Conservation (phyloP, 2,888 invertebrate genomes). For the Patella caerulea region DNA sequence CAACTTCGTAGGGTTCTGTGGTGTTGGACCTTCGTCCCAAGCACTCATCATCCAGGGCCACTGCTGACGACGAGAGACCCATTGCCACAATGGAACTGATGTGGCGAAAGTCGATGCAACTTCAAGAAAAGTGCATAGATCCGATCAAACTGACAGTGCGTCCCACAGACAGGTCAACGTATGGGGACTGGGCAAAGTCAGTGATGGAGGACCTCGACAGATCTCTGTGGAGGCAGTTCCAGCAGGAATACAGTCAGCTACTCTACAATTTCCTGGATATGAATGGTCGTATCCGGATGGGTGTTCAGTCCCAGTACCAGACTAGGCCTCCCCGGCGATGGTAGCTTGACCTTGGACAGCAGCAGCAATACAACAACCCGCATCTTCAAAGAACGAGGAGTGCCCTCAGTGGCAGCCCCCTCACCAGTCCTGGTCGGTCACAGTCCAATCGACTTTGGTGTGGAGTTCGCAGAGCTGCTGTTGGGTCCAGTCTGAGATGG, state of each 20-base stretch:
- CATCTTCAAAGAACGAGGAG: not conserved
- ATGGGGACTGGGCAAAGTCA: not conserved
- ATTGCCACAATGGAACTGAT: not conserved
- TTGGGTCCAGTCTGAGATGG: not conserved
- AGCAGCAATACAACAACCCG: slow-evolving; percentile 3
- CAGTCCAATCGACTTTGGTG: not conserved
- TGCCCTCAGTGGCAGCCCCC: slow-evolving; percentile 6
- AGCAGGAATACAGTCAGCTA: slow-evolving; percentile 23
- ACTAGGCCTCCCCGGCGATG: not conserved
- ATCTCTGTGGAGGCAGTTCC: slow-evolving; percentile 26
- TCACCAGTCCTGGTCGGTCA: slow-evolving; percentile 1
- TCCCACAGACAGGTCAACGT: too few species aligned
- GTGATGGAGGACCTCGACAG: not conserved
- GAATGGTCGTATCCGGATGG: slow-evolving; percentile 10
- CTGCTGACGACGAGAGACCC: not conserved
- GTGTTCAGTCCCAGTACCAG: not conserved
- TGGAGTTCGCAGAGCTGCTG: too few species aligned
- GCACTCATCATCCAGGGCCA: not conserved
- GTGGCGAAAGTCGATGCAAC: slow-evolving; percentile 20
- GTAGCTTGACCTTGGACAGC: not conserved
- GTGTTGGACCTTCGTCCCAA: slow-evolving; percentile 14
- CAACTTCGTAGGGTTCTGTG: slow-evolving; percentile 1
- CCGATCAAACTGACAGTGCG: too few species aligned
- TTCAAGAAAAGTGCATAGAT: not conserved
- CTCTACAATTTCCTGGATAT: slow-evolving; percentile 21